A percentile compares a stretch with the other conserved stretches of the same genome.
Conservation (phyloP, 2,888 invertebrate genomes). For the Zootermopsis nevadensis region DNA sequence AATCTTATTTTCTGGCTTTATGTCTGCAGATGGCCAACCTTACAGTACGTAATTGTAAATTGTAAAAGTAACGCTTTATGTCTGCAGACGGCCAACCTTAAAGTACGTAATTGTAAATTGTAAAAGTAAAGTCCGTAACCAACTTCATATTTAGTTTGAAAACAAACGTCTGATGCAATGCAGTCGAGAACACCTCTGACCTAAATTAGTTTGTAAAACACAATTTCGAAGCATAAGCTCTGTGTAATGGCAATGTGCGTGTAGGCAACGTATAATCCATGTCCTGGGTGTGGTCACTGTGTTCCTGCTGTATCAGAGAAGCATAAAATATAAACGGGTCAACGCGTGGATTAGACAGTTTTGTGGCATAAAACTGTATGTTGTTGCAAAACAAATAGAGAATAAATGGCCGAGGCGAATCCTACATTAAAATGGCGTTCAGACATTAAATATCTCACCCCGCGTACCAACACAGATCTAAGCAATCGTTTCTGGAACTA, state of each 20-base stretch:
- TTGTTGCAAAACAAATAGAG: neutral
- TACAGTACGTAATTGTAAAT: too few relatives aligned
- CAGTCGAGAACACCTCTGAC: neutral
- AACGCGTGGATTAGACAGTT: neutral
- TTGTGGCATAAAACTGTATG: neutral
- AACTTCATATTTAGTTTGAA: too few relatives aligned
- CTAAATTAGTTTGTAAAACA: neutral
- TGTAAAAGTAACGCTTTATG: too few relatives aligned
- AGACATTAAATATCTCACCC: neutral
- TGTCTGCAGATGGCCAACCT: too few relatives aligned
- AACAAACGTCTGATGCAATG: too few relatives aligned
- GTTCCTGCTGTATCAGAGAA: neutral
- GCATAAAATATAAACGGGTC: neutral
- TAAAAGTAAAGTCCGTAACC: too few relatives aligned
- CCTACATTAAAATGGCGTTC: neutral
- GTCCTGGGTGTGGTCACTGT: neutral
- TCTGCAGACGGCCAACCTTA: too few relatives aligned
- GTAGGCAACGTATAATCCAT: neutral
- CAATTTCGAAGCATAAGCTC: neutral
- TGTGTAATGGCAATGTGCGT: neutral
- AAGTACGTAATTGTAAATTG: too few relatives aligned
- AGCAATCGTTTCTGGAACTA: neutral
- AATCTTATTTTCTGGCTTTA: too few relatives aligned
- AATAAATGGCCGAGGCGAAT: too few relatives aligned
- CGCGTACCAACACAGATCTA: neutral